Evolutionary conservation across 2,888 invertebrate genomes (phyloP), one percentile per base, ranked within the genome.

Genomic region (Tubulanus polymorphus): DNA sequence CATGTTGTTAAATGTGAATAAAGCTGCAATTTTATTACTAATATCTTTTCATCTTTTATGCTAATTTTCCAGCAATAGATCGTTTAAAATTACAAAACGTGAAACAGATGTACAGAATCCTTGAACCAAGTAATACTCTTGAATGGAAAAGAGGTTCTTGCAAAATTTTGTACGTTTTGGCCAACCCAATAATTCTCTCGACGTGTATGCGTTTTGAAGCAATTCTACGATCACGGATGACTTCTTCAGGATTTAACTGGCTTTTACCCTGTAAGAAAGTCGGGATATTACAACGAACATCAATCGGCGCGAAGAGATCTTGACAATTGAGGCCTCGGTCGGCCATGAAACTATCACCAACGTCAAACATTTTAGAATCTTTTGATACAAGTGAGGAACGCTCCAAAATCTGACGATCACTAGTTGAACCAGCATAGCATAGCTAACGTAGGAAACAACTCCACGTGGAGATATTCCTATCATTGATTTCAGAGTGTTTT

Each of bases 291-390:
- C 62, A 58, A 37, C 25, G 25, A 5, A 61, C 59, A 59, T 61
- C 57, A 23, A 54, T 41, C 10, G n/a, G 25, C 20, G 62, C 64
- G 58, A 64, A 63, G 23, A 61, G 32, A 46, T 64, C 64, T 49
- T 64, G 64, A 8, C 62, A 59, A 57, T 61, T 63, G n/a, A 64
- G 57, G 8, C 64, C 61, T 26, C 63, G 35, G 32, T 63, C 63
- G n/a, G 60, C 58, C 61, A 64, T 64, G 12, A 61, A 54, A 27
- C 55, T 52, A 48, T 62, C 60, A 8, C 20, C 12, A n/a, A n/a
- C 10, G 8, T n/a, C 27, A 20, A 55, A 45, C 12, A 23, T 25
- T 28, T 37, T 30, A 18, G 18, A n/a, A n/a, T 46, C 32, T n/a
- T n/a, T n/a, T 32, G 35, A 32, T n/a, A 26, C 25, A 10, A 63